Base-by-base conservation (phyloP, 1,140 invertebrate genomes). In the Lutraria rhynchaena region DNA sequence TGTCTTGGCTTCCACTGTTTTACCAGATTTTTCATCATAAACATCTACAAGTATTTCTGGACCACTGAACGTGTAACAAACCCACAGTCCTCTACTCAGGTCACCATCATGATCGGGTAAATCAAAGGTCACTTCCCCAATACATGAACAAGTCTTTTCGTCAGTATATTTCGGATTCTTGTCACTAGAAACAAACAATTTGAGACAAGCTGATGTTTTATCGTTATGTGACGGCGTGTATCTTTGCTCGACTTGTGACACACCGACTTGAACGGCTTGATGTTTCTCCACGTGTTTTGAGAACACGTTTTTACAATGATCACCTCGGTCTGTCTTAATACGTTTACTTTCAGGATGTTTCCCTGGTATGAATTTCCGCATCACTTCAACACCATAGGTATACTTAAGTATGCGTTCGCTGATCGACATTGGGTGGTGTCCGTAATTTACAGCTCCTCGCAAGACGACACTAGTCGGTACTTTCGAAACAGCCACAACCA, bases 81-180 rank as follows among this genome's bases (percentile, higher is more conserved):
- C 75, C 44, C 44, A 60, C 19, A 67, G 22, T 55, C 44, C 44
- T 37, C 75, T 65, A 4, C 22, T 49, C 63, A 67, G 31, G 27
- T 76, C 73, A 19, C 33, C 46, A 44, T 58, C 75, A 29, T 49
- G 29, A 27, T 58, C 75, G 9, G 35, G 17, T 35, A 77, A 58
- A 24, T 57, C 53, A 24, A 81, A 24, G 5, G n/a, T 69, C 4
- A 81, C 37, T 4, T 46, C 11, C 24, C 77, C 77, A n/a, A 81
- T 61, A 22, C 51, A 49, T 24, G 46, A 49, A 41, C 77, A 71
- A 17, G 27, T 33, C 33, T 37, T 11, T 15, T 70, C 55, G 17
- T 65, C 61, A 22, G 67, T 71, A 51, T 81, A 81, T 22, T 27
- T 61, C 7, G 77, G 77, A 46, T 61, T 35, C 44, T 49, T 71